Base-by-base conservation (phyloP, 2,113 vertebrate genomes). In the Vicugna pacos region DNA sequence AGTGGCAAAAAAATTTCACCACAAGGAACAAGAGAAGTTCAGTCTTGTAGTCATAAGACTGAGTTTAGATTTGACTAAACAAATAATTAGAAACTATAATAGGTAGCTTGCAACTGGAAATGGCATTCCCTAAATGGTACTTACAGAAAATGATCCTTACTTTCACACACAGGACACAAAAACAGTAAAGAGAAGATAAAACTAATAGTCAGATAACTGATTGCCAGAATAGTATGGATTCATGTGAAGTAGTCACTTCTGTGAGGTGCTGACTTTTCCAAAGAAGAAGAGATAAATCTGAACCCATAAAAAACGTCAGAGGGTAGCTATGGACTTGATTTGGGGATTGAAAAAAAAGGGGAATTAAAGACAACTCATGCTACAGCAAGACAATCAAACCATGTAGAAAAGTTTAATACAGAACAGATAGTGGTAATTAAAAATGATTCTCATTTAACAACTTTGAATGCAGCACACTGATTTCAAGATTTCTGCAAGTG, bases 401-500 rank as follows among this genome's bases (percentile, higher is more conserved):
- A 82, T 82, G 26, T 60, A 88, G 64, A 94, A 96, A 94, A 96
- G 19, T 60, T 95, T 77, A 95, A 72, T 69, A 79, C 85, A 30
- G 69, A 97, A 22, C 35, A 87, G 81, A 91, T 28, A 93, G 46
- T 46, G 14, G 50, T 89, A 94, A 96, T 96, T 96, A 95, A 89
- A 93, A 98, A 67, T 94, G 67, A 91, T 73, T 95, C 52, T 96
- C 72, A 94, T 83, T 94, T 96, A 96, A 92, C 73, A 76, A 64
- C 38, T 94, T 89, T 72, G 89, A 97, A 97, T 86, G 58, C 75
- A 87, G 92, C 69, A 89, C 56, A 83, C 91, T 50, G 30, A 89
- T 96, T 93, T 93, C 82, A 94, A 87, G 77, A 96, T 93, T 91
- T 91, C 95, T 94, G 35, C 50, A 95, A 90, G 86, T 96, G 89